Evolutionary conservation across 2,888 invertebrate genomes (phyloP).

Genomic region (Drosophila aldrichi): DNA sequence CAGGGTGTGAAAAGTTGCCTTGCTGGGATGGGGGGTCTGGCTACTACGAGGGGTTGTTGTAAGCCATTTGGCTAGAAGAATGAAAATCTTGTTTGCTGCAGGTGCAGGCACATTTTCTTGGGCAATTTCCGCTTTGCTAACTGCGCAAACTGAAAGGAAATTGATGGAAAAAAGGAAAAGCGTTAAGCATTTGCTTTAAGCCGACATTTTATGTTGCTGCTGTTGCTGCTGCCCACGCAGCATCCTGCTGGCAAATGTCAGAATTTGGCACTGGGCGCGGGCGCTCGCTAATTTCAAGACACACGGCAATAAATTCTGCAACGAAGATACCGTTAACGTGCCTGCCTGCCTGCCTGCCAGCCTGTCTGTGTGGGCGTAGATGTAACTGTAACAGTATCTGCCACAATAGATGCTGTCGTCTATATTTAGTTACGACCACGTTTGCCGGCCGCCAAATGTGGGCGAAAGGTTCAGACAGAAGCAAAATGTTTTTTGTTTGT

Average conservation of each 20-base stretch:
- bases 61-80: conserved; percentile 3
- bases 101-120: conserved; percentile 29
- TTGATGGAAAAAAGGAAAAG: conserved; percentile 2
- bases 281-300: conserved; percentile 41
- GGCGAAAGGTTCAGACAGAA: conserved; percentile 37
- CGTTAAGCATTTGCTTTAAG: conserved; percentile 11
- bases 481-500: conserved; percentile 18
- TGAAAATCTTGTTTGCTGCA: conserved; percentile 38
- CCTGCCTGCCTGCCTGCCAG: conserved; percentile 4
- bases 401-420: conserved; percentile 25
- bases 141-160: conserved; percentile 22
- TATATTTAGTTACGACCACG: conserved; percentile 50
- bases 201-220: neutral
- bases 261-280: conserved; percentile 12
- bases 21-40: neutral
- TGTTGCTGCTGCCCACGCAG: conserved; percentile 21
- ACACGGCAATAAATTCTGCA: conserved; percentile 11
- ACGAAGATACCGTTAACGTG: conserved; percentile 9
- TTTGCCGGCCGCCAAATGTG: conserved; percentile 47
- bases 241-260: conserved; percentile 27
- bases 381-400: conserved; percentile 21
- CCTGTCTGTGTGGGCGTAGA: conserved; percentile 2
- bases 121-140: conserved; percentile 40
- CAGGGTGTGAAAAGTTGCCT: conserved; percentile 43
- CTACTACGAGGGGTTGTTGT: neutral